phyloP scores from a whole-genome alignment of 2,797 vertebrate genomes.

The Fistularia commersonii region DNA sequence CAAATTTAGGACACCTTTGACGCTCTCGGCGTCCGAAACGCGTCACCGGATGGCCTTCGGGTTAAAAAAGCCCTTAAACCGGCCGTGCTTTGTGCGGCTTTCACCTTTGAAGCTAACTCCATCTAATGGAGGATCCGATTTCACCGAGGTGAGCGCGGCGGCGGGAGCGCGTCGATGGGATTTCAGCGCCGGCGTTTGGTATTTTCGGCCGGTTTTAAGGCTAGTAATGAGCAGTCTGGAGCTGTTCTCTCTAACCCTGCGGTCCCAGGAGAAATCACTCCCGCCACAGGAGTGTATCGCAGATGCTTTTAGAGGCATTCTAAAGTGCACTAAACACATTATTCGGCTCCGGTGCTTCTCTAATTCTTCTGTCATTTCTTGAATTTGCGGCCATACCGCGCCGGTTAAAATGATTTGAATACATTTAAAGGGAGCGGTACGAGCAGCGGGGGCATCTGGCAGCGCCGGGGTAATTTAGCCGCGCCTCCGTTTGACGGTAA shows the following conservation, averaged over 20 bases:
- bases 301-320: conserved; percentile 59
- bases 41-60: too few species aligned
- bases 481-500: conserved; percentile 60
- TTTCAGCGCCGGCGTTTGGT: conserved; percentile 46
- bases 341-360: conserved; percentile 47
- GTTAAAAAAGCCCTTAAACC: too few species aligned
- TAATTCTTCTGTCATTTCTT: conserved; percentile 45
- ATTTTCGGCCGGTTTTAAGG: conserved; percentile 50
- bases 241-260: conserved; percentile 41
- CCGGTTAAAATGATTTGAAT: conserved; percentile 58
- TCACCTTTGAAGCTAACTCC: too few species aligned
- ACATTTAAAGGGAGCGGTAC: conserved; percentile 55
- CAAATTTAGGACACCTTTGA: too few species aligned
- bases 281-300: conserved; percentile 36
- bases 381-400: conserved; percentile 53
- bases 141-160: background rate
- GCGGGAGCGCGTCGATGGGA: conserved; percentile 31
- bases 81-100: too few species aligned
- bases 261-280: conserved; percentile 40
- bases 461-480: conserved; percentile 62
- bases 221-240: conserved; percentile 50
- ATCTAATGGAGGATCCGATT: too few species aligned
- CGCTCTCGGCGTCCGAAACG: too few species aligned
- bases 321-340: conserved; percentile 61
- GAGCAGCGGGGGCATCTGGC: conserved; percentile 45